A percentile compares a stretch with the other conserved stretches of the same genome.
Conservation (phyloP, 2,113 vertebrate species). For the Cynoglossus semilaevis region DNA sequence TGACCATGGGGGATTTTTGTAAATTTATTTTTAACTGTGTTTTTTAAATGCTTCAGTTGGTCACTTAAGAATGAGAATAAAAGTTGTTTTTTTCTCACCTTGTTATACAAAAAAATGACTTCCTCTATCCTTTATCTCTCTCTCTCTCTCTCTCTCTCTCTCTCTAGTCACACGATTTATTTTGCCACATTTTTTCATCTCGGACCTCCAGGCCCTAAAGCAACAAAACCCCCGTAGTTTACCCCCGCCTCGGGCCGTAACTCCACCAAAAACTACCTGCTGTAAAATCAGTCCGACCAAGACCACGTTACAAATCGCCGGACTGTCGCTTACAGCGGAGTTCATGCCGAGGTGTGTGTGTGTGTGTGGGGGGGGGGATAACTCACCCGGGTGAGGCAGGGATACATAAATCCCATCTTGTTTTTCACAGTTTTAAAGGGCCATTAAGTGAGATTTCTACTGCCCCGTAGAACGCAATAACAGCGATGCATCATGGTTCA, state of each 20-base stretch:
- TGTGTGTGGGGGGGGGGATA: not conserved
- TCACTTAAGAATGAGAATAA: too few species aligned
- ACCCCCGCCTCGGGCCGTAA: slow-evolving; percentile 18
- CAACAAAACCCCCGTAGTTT: slow-evolving; percentile 12
- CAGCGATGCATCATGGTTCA: slow-evolving; percentile 3
- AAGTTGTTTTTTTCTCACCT: too few species aligned
- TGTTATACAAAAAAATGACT: too few species aligned
- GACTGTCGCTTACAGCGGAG: not conserved
- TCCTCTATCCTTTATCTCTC: slow-evolving; percentile 13
- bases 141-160: not conserved
- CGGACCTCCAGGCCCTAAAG: too few species aligned
- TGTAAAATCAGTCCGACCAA: slow-evolving; percentile 16
- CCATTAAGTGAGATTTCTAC: slow-evolving; percentile 29
- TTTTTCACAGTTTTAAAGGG: slow-evolving; percentile 20
- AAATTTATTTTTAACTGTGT: too few species aligned
- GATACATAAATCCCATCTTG: slow-evolving; percentile 26
- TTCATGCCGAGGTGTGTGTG: slow-evolving; percentile 13
- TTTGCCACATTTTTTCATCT: too few species aligned
- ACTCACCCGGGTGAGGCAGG: slow-evolving; percentile 16
- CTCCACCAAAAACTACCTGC: slow-evolving; percentile 23
- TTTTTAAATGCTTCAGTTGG: too few species aligned
- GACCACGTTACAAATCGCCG: slow-evolving; percentile 1
- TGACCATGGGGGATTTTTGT: too few species aligned
- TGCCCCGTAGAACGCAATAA: slow-evolving; percentile 5
- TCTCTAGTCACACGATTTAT: too few species aligned